Conservation (phyloP, 2,113 vertebrate species). For the Nibea albiflora region DNA sequence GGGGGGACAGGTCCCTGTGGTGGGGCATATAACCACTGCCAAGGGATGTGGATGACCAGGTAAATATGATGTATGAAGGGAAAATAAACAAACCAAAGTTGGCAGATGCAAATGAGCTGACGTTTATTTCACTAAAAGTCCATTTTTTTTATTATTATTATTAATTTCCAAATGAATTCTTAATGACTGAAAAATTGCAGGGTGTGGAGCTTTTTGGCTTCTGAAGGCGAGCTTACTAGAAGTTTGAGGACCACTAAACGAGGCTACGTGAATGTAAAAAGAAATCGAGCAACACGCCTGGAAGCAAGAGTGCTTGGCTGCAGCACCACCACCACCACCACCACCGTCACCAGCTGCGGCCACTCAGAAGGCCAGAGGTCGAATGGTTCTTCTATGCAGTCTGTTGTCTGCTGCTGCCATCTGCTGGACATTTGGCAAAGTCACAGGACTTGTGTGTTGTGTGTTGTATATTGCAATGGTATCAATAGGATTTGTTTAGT, state of each 20-base stretch:
- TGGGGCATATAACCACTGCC: no score
- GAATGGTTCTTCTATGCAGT: background rate
- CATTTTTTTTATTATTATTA: no score
- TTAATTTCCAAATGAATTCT: no score
- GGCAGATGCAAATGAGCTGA: no score
- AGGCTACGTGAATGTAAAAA: background rate
- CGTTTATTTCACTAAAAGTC: no score
- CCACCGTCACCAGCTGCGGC: constrained; percentile 32
- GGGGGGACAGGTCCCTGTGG: no score
- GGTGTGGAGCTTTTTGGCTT: no score
- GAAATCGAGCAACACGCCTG: background rate
- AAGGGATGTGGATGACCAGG: no score
- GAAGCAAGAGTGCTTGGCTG: background rate
- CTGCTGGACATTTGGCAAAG: constrained; percentile 59
- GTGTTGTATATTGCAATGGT: background rate
- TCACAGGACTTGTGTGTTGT: background rate
- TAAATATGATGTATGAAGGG: no score
- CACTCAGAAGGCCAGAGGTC: constrained; percentile 36
- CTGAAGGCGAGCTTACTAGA: no score
- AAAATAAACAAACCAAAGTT: no score
- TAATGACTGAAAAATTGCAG: no score
- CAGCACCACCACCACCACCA: background rate
- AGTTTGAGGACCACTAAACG: background rate
- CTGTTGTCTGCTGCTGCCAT: constrained; percentile 61
- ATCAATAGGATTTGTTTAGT: background rate